phyloP scores from a whole-genome alignment of 1,140 invertebrate genomes.

The Brachionus manjavacas region DNA sequence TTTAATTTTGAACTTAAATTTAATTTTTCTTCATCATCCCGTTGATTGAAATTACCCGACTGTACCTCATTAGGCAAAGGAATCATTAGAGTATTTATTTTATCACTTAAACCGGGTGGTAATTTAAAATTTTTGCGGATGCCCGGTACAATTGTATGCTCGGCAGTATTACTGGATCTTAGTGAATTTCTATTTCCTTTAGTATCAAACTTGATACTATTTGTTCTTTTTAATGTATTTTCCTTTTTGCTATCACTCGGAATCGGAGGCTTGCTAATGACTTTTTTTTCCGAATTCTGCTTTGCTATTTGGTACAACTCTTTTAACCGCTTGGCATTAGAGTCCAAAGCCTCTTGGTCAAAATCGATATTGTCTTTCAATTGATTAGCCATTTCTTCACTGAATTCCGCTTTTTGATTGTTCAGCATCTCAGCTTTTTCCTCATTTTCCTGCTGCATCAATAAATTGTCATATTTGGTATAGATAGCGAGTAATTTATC shows the following conservation, averaged over 20 bases:
- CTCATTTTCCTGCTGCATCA: neutral
- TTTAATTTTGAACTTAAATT: constrained; percentile 1
- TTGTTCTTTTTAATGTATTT: neutral
- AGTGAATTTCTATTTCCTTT: neutral
- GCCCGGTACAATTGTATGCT: neutral
- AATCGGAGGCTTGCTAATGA: neutral
- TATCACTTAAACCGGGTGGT: neutral
- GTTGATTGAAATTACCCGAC: neutral
- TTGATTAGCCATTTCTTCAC: constrained; percentile 14
- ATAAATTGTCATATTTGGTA: constrained; percentile 26
- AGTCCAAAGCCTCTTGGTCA: neutral
- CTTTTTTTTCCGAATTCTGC: constrained; percentile 9
- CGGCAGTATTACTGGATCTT: neutral
- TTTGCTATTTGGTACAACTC: neutral
- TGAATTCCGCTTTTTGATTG: neutral
- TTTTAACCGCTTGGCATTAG: neutral
- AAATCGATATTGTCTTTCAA: constrained; percentile 20
- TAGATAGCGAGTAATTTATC: neutral
- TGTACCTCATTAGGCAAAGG: neutral
- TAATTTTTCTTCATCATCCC: neutral
- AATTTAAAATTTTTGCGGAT: neutral
- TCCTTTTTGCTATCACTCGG: neutral
- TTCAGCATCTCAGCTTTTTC: constrained; percentile 3
- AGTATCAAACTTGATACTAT: neutral
- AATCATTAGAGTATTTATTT: constrained; percentile 18